These are phyloP conservation scores for Drosophila suzukii DNA, from an alignment of 1,140 invertebrate genomes.

Conservation along the genomic window DNA sequence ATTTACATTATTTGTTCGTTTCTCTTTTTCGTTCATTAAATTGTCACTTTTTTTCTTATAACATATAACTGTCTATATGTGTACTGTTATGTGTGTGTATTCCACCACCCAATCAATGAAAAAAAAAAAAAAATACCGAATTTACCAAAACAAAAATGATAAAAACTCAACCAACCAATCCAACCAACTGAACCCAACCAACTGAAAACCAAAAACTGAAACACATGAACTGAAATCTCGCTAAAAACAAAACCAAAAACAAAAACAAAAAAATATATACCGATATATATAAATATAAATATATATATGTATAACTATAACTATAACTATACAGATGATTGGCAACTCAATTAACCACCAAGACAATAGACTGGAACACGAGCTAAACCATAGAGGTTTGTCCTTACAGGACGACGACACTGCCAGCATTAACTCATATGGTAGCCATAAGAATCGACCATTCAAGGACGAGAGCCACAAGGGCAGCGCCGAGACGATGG, in stretches of 20 bases:
- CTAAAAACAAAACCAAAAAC: slow-evolving; percentile 23
- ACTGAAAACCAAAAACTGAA: slow-evolving; percentile 45
- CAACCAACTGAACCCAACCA: slow-evolving; percentile 67
- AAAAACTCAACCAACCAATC: slow-evolving; percentile 44
- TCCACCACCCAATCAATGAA: slow-evolving; percentile 69
- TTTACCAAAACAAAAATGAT: slow-evolving; percentile 35
- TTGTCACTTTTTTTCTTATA: slow-evolving; percentile 59
- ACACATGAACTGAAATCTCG: slow-evolving; percentile 75
- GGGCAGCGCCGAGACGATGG: slow-evolving; percentile 92
- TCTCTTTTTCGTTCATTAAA: slow-evolving; percentile 72
- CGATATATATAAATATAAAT: slow-evolving; percentile 62
- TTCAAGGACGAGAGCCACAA: slow-evolving; percentile 95
- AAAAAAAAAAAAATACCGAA: slow-evolving; percentile 46
- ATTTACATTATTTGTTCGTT: slow-evolving; percentile 75
- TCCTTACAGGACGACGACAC: slow-evolving; percentile 88
- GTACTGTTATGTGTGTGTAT: slow-evolving; percentile 78
- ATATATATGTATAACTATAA: slow-evolving; percentile 68
- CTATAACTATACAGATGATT: slow-evolving; percentile 84
- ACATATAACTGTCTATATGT: slow-evolving; percentile 78
- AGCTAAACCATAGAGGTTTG: slow-evolving; percentile 89
- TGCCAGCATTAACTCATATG: slow-evolving; percentile 95
- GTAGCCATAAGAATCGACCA: slow-evolving; percentile 94
- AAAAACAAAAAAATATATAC: slow-evolving; percentile 49
- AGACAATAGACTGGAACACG: slow-evolving; percentile 90
- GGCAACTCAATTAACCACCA: slow-evolving; percentile 90